Percentiles rank a stretch among this genome's conserved stretches.
Conservation (phyloP, 2,797 vertebrate species). For the Brotula barbata region DNA sequence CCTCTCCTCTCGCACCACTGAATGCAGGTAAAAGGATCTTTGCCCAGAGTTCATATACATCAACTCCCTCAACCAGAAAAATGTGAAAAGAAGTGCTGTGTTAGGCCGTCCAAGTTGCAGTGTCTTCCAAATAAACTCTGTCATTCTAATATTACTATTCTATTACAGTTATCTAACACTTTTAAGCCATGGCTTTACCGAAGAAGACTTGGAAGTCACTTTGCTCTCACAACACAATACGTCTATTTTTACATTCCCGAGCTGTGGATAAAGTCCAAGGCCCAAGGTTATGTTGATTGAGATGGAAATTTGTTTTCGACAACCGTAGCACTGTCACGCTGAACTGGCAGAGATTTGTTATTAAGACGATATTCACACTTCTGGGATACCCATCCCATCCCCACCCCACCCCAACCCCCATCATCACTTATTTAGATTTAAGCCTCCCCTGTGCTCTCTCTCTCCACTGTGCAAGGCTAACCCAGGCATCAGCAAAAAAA, state of each 20-base stretch:
- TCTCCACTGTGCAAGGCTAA: constrained; percentile 32
- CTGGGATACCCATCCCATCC: background rate
- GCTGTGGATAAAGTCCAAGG: constrained; percentile 32
- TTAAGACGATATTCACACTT: constrained; percentile 40
- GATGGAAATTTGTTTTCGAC: constrained; percentile 46
- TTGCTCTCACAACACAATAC: background rate
- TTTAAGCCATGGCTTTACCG: background rate
- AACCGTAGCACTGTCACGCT: constrained; percentile 21
- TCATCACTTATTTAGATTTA: constrained; percentile 44
- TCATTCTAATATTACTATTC: too few relatives aligned
- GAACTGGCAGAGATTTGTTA: constrained; percentile 38
- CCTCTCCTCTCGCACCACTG: constrained; percentile 7
- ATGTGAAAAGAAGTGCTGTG: too few relatives aligned
- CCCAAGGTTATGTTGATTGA: constrained; percentile 45
- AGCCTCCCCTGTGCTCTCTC: constrained; percentile 34
- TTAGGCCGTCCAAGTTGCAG: too few relatives aligned
- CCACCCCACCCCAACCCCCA: background rate
- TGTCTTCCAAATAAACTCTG: too few relatives aligned
- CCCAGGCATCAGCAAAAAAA: constrained; percentile 47
- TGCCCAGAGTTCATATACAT: too few relatives aligned
- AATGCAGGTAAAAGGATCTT: too few relatives aligned
- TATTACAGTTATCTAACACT: background rate
- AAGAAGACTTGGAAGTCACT: background rate
- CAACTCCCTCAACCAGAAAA: too few relatives aligned
- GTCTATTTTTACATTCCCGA: constrained; percentile 40